Conservation (phyloP, 92 coral and sea anemone genomes). For the Chrysogorgia sp. region DNA sequence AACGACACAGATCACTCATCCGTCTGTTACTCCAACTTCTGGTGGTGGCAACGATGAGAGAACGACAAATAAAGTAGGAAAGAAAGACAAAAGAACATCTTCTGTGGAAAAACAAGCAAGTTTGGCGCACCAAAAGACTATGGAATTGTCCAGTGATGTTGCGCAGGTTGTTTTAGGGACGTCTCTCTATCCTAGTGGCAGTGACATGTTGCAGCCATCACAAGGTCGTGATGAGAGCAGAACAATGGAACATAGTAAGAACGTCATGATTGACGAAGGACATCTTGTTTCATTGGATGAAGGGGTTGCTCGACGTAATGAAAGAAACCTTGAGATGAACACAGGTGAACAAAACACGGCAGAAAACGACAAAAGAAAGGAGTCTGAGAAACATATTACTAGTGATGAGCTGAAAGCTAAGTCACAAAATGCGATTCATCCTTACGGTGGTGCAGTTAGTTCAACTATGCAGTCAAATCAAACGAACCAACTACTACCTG, state of each 20-base stretch:
- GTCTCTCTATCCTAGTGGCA: neutral
- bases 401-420: conserved; percentile 20
- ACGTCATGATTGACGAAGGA: neutral
- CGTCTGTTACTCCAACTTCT: conserved; percentile 8
- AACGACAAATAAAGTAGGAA: neutral
- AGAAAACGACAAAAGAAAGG: conserved; percentile 2
- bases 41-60: neutral
- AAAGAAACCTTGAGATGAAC: neutral
- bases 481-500: conserved; percentile 44
- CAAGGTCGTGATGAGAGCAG: neutral
- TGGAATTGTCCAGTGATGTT: neutral
- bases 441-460: conserved; percentile 21
- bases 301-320: conserved; percentile 24
- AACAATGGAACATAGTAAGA: neutral
- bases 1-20: neutral
- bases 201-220: neutral
- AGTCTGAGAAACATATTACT: conserved; percentile 1
- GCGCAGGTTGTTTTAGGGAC: conserved; percentile 7
- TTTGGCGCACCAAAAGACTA: neutral
- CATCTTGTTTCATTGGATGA: conserved; percentile 33
- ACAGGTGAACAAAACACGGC: neutral
- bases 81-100: conserved; percentile 1
- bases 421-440: neutral
- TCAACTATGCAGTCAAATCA: conserved; percentile 3
- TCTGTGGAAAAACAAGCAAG: conserved; percentile 5